Evolutionary conservation across 2,113 vertebrate genomes (phyloP).

Genomic region (Macquaria australasica): DNA sequence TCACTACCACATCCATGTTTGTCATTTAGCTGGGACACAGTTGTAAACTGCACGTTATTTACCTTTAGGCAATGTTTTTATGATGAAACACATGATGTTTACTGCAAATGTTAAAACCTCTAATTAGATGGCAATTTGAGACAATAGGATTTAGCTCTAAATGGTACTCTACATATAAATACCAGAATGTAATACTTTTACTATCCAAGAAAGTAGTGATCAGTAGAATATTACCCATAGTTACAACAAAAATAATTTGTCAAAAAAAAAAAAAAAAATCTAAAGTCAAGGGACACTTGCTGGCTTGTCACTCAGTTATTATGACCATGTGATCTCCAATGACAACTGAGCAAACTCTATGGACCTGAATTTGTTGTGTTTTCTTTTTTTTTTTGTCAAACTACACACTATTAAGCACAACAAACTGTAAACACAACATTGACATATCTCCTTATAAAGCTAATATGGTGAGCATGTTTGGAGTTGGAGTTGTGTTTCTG

Average conservation of each 20-base stretch:
- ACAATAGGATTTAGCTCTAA: conserved; percentile 2
- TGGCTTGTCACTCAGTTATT: no score
- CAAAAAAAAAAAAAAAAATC: neutral
- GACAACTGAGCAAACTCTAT: no score
- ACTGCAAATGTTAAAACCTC: neutral
- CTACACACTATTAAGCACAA: neutral
- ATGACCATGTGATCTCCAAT: no score
- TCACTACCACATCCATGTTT: conserved; percentile 2
- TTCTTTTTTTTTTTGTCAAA: no score
- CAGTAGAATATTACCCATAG: neutral
- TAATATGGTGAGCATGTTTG: neutral
- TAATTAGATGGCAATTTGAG: conserved; percentile 7
- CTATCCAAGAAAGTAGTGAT: neutral
- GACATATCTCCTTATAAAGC: neutral
- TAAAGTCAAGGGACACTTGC: no score
- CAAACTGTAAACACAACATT: neutral
- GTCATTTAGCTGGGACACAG: conserved; percentile 9
- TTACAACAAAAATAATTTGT: neutral
- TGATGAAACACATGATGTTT: neutral
- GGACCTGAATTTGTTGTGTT: no score
- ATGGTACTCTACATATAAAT: neutral
- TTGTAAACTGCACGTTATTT: neutral
- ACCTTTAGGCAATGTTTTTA: neutral
- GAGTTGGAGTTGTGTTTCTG: neutral
- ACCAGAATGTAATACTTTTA: neutral